Percentiles rank a stretch among this genome's conserved stretches.
Conservation (phyloP, 2,113 vertebrate species). For the Mustelus asterias region DNA sequence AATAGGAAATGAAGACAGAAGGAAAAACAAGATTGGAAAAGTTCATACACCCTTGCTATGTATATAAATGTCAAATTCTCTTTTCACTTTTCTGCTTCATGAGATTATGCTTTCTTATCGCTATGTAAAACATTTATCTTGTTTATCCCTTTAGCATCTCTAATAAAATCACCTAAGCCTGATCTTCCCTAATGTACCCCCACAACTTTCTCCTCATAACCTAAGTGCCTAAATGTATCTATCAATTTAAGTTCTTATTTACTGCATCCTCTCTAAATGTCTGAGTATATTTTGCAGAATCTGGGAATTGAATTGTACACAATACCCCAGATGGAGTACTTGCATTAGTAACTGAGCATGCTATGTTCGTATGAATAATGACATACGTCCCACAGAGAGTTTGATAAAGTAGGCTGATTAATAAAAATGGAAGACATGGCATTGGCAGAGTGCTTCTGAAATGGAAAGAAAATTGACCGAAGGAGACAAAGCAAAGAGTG, state of each 20-base stretch:
- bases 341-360: no score
- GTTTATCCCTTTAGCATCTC: not conserved
- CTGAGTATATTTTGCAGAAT: not conserved
- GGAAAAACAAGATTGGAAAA: not conserved
- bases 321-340: no score
- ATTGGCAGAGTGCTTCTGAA: not conserved
- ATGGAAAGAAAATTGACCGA: not conserved
- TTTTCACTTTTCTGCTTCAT: not conserved
- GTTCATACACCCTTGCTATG: not conserved
- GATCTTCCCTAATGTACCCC: not conserved
- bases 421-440: no score
- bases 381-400: no score
- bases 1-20: not conserved
- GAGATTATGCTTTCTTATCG: not conserved
- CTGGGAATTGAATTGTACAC: no score
- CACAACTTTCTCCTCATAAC: not conserved
- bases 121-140: not conserved
- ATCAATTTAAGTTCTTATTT: not conserved
- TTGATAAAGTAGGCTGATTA: no score
- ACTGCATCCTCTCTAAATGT: not conserved
- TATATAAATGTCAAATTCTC: not conserved
- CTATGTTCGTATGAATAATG: no score
- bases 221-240: not conserved
- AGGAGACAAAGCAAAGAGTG: not conserved
- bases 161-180: not conserved